Percentiles rank a stretch among this genome's conserved stretches.
Conservation (phyloP, 2,797 vertebrate species). For the Ptychadena robeensis region DNA sequence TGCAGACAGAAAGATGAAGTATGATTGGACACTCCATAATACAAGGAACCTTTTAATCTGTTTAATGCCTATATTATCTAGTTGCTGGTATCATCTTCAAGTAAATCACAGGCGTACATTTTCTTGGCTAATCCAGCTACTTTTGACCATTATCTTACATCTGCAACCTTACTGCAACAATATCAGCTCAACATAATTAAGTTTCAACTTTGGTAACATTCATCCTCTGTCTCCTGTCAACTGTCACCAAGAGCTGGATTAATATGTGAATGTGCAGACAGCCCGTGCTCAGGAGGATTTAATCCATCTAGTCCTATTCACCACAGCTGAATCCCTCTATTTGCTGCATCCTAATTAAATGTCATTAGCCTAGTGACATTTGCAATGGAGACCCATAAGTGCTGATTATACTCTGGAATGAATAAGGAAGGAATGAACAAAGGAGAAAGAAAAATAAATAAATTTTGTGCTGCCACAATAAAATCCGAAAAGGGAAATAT, state of each 20-base stretch:
- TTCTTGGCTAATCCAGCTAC: not conserved
- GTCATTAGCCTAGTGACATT: not conserved
- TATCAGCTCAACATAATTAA: not conserved
- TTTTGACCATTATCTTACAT: not conserved
- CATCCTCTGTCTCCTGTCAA: not conserved
- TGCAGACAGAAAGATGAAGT: no score
- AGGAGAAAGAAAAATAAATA: not conserved
- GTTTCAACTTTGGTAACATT: not conserved
- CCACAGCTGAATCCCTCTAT: not conserved
- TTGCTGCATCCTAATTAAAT: not conserved
- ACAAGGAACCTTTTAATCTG: no score
- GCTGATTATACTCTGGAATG: constrained; percentile 1
- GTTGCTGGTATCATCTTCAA: not conserved
- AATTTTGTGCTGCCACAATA: not conserved
- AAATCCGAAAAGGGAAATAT: not conserved
- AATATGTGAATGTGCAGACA: not conserved
- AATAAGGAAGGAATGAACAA: not conserved
- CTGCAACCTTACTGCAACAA: not conserved
- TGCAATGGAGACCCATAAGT: constrained; percentile 11
- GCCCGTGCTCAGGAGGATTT: not conserved
- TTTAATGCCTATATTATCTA: no score
- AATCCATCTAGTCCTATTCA: not conserved
- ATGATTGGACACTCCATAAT: no score
- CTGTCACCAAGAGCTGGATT: constrained; percentile 3
- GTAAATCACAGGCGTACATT: not conserved